Percentiles rank a stretch among this genome's conserved stretches.
Conservation (phyloP, 2,888 invertebrate species). For the Lasioglossum figueresi region DNA sequence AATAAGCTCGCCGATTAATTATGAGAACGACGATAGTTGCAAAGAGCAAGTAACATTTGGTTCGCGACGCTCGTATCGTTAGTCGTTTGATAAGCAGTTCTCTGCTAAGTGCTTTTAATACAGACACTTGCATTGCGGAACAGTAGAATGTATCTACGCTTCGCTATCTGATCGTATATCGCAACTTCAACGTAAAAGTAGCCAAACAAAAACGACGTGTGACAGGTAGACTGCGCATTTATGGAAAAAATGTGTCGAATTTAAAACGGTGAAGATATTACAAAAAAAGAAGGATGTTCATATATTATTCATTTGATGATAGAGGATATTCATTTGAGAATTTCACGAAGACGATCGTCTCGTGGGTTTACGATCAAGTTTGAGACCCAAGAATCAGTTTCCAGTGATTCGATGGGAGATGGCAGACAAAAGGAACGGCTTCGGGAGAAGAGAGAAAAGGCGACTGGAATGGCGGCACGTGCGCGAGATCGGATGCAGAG, state of each 20-base stretch:
- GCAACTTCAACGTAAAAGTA: too few relatives aligned
- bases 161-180: not conserved
- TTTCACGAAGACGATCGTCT: too few relatives aligned
- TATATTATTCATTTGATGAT: too few relatives aligned
- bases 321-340: too few relatives aligned
- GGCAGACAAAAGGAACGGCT: not conserved
- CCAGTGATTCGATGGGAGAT: not conserved
- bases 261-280: too few relatives aligned
- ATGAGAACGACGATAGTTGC: not conserved
- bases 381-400: not conserved
- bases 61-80: not conserved
- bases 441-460: not conserved
- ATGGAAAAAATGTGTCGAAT: too few relatives aligned
- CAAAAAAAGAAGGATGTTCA: too few relatives aligned
- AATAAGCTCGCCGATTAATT: not conserved
- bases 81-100: not conserved
- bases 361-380: not conserved
- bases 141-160: not conserved
- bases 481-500: slow-evolving; percentile 44
- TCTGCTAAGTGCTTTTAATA: not conserved
- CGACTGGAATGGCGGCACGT: slow-evolving; percentile 38
- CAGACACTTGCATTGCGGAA: not conserved
- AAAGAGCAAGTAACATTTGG: not conserved
- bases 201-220: too few relatives aligned
- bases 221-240: too few relatives aligned